Base-by-base conservation (phyloP, 2,888 invertebrate species). In the Dasysyrphus tricinctus region DNA sequence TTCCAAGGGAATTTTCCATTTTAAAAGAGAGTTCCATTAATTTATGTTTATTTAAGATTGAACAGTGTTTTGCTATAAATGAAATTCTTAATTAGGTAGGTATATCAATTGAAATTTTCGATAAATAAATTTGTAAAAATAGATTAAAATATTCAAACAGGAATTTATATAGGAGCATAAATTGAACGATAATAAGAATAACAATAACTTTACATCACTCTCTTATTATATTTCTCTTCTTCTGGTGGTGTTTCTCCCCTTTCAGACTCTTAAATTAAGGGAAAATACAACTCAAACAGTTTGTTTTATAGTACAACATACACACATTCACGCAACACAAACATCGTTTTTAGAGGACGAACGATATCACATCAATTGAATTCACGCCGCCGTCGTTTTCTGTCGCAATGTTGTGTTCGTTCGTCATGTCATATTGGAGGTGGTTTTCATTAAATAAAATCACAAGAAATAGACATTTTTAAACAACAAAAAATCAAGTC, bases 341-440 rank as follows among this genome's bases (percentile, higher is more conserved):
- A 87, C 87, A 80, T 83, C 80, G 61, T 70, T 75, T 87, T 76
- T 87, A 70, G 83, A 82, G 87, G 79, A 83, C 83, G 83, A 82
- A 76, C 87, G 82, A 87, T 82, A 87, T 82, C 86, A 87, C 79
- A 80, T 87, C 87, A 87, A 87, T 87, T 87, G 79, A 83, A 87
- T 83, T 87, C 83, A 87, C 69, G 80, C 83, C 83, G 83, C 87
- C 87, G 87, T 83, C 87, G 87, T 87, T 87, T 87, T 87, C 87
- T 87, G 87, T 87, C 87, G 87, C 87, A 82, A 83, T 79, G 75
- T 82, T 82, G 67, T 82, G 59, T 82, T 82, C 86, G 86, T 86
- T 86, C 86, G 79, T 79, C 79, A 86, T 42, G 79, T 79, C 79
- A 86, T 42, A 76, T 51, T 80, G 67, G 79, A 83, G 83, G 79